Evolutionary conservation across 2,113 vertebrate species (phyloP), one percentile per base, ranked within the genome.

Genomic region (Amblyopsis rosae): DNA sequence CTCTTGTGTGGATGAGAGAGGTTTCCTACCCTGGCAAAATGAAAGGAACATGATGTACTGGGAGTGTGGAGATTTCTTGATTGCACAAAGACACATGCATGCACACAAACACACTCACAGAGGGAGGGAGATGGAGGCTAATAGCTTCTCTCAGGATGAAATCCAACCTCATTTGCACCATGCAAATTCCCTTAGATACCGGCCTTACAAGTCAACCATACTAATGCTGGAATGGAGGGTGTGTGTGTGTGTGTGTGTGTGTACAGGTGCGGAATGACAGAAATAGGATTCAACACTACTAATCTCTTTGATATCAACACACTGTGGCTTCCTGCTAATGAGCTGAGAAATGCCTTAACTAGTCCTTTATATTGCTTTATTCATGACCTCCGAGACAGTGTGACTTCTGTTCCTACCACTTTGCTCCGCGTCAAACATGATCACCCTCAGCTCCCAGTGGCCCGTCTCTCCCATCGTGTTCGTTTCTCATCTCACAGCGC

Each of bases 321-420:
- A 68, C 68, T 73, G 65, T 71, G 69, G 15, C 83, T 79, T 72
- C 69, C 59, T 72, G 69, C 59, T 73, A 70, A 47, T 45, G 58
- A 46, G 59, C 53, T 47, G 59, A 71, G 74, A 80, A 82, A 78
- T 6, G 32, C 12, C 61, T 50, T 69, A 82, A 84, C 84, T 65
- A 81, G 84, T 84, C 65, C 77, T 77, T 81, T 82, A 11, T 82
- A 11, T 59, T 87, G 76, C 86, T 83, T 90, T 85, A 87, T 86
- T 87, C 72, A 86, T 81, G 62, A 80, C 82, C 77, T 67, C 69
- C 0, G 77, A 81, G 79, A 83, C 68, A 75, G 81, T 59, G 61
- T 76, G 69, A 71, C 67, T 76, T 58, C 63, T 76, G 75, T 19
- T 80, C 64, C 83, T 50, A 58, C 71, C 73, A 69, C 73, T 82